Base-by-base conservation (phyloP, 92 coral and sea anemone species). In the Palythoa grandiflora region DNA sequence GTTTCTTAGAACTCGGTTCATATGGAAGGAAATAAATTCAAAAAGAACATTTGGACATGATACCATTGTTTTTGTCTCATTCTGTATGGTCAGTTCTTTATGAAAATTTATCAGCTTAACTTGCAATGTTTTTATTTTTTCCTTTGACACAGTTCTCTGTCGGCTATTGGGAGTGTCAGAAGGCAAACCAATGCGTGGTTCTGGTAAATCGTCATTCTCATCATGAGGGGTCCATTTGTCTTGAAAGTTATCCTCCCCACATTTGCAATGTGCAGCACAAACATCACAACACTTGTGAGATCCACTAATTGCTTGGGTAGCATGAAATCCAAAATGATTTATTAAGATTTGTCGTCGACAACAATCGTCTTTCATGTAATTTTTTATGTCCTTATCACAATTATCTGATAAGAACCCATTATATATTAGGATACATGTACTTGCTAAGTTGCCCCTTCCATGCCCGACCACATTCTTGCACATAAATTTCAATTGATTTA, bases 401-500 rank as follows among this genome's bases (percentile, higher is more conserved):
- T 79, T 57, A 13, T 71, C 71, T 57, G 84, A 78, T 36, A 77
- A 48, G n/a, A 77, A 77, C 39, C 80, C 80, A 77, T 77, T 77
- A 21, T 77, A 52, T 53, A 77, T 53, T 11, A 77, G 38, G 38
- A 77, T 28, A 21, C 66, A 53, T 28, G 65, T 77, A 53, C 80
- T 75, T 51, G 63, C 65, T 21, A 75, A 53, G 44, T 77, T 77
- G 66, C 71, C 90, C 73, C 87, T 79, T 35, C 90, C 90, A 61
- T 28, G 90, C 90, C 63, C 78, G 74, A 51, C 90, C 86, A 87
- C 78, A 87, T 47, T 87, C 90, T 80, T 88, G 86, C 3, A 88
- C 87, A 70, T 88, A 88, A 59, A 68, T 74, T 50, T 88, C 87
- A 50, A 88, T 47, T 17, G 75, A 68, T 70, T 88, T 88, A 0